A percentile compares a stretch with the other conserved stretches of the same genome.
phyloP scores from a whole-genome alignment of 1,140 invertebrate species.

The Papilio dardanus region DNA sequence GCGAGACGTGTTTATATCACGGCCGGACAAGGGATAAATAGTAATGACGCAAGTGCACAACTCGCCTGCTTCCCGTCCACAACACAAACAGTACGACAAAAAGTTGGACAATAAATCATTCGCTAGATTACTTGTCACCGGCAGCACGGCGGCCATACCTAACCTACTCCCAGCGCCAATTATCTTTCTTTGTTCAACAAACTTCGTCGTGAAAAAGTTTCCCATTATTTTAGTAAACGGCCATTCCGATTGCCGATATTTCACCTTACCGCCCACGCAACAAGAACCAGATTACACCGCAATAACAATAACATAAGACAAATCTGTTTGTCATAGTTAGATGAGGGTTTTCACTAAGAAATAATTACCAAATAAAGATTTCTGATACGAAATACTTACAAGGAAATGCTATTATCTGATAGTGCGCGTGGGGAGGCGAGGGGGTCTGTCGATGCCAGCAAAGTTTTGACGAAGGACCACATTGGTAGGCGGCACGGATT shows the following conservation, averaged over 20 bases:
- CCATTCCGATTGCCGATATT: not conserved
- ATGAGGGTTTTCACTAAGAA: constrained; percentile 45
- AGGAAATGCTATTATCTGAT: constrained; percentile 55
- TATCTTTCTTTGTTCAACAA: constrained; percentile 33
- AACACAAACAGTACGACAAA: constrained; percentile 27
- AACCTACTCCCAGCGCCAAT: constrained; percentile 27
- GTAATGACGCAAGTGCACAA: constrained; percentile 8
- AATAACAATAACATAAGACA: constrained; percentile 40
- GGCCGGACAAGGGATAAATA: not conserved
- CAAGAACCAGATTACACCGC: constrained; percentile 9
- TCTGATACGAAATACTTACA: constrained; percentile 51
- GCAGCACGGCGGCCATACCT: not conserved
- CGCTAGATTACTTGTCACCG: constrained; percentile 32
- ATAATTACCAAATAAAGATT: constrained; percentile 56
- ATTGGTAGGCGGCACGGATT: constrained; percentile 28
- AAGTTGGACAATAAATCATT: constrained; percentile 31
- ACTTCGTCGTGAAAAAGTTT: constrained; percentile 35
- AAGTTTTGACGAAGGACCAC: constrained; percentile 46
- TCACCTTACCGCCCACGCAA: not conserved
- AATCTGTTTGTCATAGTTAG: constrained; percentile 52
- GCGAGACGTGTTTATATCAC: not conserved
- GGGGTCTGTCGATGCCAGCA: constrained; percentile 42
- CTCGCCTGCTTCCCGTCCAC: not conserved
- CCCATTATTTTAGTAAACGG: constrained; percentile 28
- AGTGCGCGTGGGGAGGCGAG: constrained; percentile 9